A percentile compares a stretch with the other conserved stretches of the same genome.
These are phyloP conservation scores for Pangasianodon hypophthalmus DNA, from an alignment of 2,113 vertebrate species.

Conservation along the genomic window DNA sequence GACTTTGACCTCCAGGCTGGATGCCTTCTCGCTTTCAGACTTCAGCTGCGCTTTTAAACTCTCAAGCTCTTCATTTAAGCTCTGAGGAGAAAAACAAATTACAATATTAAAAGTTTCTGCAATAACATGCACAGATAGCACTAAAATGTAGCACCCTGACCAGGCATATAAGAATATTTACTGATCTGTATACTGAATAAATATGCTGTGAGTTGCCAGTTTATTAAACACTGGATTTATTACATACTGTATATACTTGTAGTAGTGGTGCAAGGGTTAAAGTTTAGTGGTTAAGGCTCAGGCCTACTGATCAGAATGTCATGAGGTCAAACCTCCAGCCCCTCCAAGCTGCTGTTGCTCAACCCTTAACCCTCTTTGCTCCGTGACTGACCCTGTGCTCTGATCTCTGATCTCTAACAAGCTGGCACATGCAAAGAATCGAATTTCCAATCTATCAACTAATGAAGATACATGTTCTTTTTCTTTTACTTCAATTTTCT, in stretches of 20 bases:
- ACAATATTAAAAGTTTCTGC: no score
- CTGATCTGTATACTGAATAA: neutral
- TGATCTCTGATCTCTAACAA: neutral
- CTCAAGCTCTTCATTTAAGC: conserved; percentile 75
- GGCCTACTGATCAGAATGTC: neutral
- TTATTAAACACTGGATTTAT: neutral
- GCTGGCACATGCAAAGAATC: neutral
- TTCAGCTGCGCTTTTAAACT: conserved; percentile 72
- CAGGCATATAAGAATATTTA: neutral
- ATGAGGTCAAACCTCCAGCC: neutral
- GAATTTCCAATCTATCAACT: neutral
- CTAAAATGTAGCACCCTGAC: neutral
- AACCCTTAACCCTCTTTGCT: neutral
- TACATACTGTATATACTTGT: neutral
- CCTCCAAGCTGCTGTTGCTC: neutral
- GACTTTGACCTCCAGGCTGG: conserved; percentile 69
- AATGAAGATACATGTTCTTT: neutral
- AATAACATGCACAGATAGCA: neutral
- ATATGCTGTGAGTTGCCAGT: neutral
- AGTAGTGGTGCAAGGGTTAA: neutral
- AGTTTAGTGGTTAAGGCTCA: neutral
- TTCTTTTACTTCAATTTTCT: neutral
- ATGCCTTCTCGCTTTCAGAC: conserved; percentile 67
- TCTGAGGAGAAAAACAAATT: conserved; percentile 65
- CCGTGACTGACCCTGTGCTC: neutral